Evolutionary conservation across 2,888 invertebrate genomes (phyloP), one percentile per base, ranked within the genome.

Genomic region (Alentia gelatinosa): DNA sequence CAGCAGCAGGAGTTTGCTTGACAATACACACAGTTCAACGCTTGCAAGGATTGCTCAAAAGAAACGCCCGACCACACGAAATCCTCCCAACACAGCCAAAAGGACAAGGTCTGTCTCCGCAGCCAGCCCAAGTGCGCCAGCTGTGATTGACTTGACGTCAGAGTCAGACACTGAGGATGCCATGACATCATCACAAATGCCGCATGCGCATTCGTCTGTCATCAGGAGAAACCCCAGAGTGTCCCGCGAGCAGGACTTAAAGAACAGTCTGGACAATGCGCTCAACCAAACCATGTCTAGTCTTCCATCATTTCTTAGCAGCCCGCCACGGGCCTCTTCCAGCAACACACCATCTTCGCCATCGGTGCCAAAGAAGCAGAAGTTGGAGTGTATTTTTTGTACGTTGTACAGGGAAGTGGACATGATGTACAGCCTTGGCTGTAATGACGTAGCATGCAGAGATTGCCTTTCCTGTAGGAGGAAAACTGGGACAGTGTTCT

Each of bases 371-470:
- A 47, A 9, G n/a, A 40, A 42, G 19, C 19, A 42, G 9, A 37
- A 50, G 23, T 12, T 47, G 42, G 47, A 40, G 30, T 90, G 90
- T 50, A 42, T 74, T 7, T 47, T 83, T n/a, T 90, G 90, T 90
- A 50, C 39, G 12, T 33, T 39, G n/a, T 26, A 39, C 7, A 33
- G 33, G 33, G 79, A 90, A 19, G 23, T 79, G 37, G 42, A 35
- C 0, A 1, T 33, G 35, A 40, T 90, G 83, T 90, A 90, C 75
- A 40, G 47, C 12, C 35, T 91, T 23, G 56, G n/a, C 15, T 91
- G 91, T 86, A 39, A 35, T 33, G 90, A 91, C 40, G 23, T 39
- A n/a, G 79, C 90, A n/a, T 91, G 91, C 50, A 9, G 91, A n/a
- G 37, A 40, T 4, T 91, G 91, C 30, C 79, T 89, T 26, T 56